Conservation (phyloP, 1,140 invertebrate species). For the Hirudo medicinalis region DNA sequence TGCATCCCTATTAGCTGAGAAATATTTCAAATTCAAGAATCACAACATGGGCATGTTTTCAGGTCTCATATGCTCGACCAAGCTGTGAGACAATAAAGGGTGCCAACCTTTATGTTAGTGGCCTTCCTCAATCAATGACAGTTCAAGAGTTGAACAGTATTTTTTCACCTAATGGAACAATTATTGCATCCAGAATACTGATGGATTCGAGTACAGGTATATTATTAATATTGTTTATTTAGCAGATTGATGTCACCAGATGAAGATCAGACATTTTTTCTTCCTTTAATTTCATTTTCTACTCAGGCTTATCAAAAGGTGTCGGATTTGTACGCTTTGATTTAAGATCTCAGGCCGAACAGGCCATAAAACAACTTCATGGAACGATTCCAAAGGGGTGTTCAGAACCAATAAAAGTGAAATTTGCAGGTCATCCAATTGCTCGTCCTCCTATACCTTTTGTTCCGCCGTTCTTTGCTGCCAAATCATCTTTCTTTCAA, state of each 20-base stretch:
- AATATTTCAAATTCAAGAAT: too few species aligned
- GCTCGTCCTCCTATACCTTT: too few species aligned
- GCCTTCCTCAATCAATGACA: constrained; percentile 93
- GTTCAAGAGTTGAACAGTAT: constrained; percentile 88
- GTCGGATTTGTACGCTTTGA: constrained; percentile 99
- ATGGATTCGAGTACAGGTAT: constrained; percentile 57
- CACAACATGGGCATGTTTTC: constrained; percentile 20
- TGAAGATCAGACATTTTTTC: background rate
- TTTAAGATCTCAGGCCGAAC: constrained; percentile 87
- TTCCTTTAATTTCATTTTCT: background rate
- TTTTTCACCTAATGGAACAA: constrained; percentile 88
- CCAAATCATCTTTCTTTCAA: too few species aligned
- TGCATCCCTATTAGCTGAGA: too few species aligned
- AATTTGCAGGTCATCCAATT: constrained; percentile 80
- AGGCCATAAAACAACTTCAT: constrained; percentile 91
- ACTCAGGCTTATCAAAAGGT: constrained; percentile 82
- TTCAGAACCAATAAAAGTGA: constrained; percentile 89
- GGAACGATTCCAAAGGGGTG: constrained; percentile 76
- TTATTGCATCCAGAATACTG: constrained; percentile 95
- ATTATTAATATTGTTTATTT: constrained; percentile 5
- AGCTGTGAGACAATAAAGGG: constrained; percentile 99
- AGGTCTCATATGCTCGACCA: constrained; percentile 94
- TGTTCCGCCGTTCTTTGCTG: too few species aligned
- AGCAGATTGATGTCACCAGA: too few species aligned
- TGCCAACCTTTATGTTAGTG: constrained; percentile 96